phyloP scores from a whole-genome alignment of 1,140 invertebrate species.

The Phortica variegata region DNA sequence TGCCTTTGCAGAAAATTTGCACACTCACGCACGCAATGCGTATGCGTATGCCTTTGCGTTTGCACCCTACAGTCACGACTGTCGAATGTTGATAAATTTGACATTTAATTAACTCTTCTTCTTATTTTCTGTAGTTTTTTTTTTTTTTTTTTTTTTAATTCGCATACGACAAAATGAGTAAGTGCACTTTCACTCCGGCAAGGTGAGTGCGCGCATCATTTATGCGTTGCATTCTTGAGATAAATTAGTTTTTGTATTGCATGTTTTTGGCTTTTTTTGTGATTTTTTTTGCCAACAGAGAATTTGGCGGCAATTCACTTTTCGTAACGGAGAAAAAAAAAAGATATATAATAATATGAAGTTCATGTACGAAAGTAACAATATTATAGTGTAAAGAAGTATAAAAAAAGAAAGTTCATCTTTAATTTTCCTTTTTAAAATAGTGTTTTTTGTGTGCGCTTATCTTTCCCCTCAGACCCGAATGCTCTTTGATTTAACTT shows the following conservation, averaged over 20 bases:
- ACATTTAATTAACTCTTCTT: constrained; percentile 46
- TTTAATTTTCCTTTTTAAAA: constrained; percentile 43
- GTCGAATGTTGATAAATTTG: constrained; percentile 44
- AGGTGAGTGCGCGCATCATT: no score
- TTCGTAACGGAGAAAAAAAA: no score
- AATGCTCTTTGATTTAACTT: no score
- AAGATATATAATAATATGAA: no score
- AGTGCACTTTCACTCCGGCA: constrained; percentile 48
- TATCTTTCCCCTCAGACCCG: no score
- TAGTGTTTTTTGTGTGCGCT: no score
- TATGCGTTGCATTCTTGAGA: no score
- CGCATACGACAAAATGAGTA: constrained; percentile 34
- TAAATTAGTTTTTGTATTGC: no score
- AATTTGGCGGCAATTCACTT: constrained; percentile 22
- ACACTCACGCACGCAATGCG: constrained; percentile 40
- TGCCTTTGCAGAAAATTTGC: no score
- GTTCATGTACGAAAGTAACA: no score
- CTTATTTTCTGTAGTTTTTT: constrained; percentile 11
- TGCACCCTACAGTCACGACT: constrained; percentile 25
- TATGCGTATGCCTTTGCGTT: constrained; percentile 15
- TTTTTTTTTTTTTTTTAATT: constrained; percentile 9
- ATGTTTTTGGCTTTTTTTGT: constrained; percentile 28
- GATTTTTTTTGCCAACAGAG: constrained; percentile 11
- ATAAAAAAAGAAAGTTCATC: constrained; percentile 48
- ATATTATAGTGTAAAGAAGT: no score